Conservation (phyloP, 2,797 vertebrate species). For the Lerista edwardsae region DNA sequence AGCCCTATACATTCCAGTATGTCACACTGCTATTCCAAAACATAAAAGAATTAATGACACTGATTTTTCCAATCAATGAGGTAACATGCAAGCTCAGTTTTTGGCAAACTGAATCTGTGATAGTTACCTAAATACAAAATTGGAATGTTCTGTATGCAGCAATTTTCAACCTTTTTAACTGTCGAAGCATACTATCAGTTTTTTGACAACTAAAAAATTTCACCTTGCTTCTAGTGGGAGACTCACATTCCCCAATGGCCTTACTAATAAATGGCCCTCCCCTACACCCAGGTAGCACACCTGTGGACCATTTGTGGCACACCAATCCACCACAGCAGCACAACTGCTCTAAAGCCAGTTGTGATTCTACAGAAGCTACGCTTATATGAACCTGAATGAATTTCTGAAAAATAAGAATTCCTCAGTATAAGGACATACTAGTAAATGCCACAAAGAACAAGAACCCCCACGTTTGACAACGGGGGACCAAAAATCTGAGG, state of each 20-base stretch:
- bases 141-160: neutral
- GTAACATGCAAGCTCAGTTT: neutral
- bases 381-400: neutral
- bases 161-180: no score
- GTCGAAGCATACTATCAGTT: no score
- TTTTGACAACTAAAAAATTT: no score
- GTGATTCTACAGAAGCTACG: neutral
- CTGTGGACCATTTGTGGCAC: no score
- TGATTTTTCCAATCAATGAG: neutral
- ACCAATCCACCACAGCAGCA: no score
- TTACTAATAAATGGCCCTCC: no score
- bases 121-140: neutral
- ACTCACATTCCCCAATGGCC: no score
- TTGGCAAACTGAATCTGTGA: neutral
- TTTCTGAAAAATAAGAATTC: neutral
- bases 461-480: neutral
- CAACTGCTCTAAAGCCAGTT: neutral
- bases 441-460: neutral
- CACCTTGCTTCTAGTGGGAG: no score
- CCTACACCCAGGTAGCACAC: no score
- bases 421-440: neutral
- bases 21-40: neutral
- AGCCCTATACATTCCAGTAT: neutral
- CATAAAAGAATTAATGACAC: neutral
- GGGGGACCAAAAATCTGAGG: neutral